A percentile compares a stretch with the other conserved stretches of the same genome.
Evolutionary conservation across 2,113 vertebrate genomes (phyloP).

Genomic region (Heterotilapia buettikoferi): DNA sequence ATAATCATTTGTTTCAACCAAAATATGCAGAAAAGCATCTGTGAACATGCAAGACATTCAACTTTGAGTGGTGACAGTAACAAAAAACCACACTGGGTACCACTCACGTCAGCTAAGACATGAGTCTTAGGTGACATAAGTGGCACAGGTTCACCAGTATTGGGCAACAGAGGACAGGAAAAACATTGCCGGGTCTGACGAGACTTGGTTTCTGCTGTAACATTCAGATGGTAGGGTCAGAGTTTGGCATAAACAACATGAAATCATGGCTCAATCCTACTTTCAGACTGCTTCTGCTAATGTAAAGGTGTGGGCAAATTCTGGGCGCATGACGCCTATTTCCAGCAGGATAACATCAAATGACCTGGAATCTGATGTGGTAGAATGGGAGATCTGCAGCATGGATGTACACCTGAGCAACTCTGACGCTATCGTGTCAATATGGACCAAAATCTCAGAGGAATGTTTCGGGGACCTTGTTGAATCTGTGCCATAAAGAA

Average conservation of each 20-base stretch:
- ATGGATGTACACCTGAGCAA: neutral
- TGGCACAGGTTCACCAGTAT: neutral
- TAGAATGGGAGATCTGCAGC: neutral
- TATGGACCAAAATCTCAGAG: neutral
- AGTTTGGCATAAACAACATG: neutral
- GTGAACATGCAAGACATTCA: neutral
- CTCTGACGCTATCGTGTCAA: neutral
- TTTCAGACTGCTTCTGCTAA: neutral
- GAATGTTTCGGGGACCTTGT: neutral
- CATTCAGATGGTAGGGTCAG: neutral
- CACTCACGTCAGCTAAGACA: neutral
- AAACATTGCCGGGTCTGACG: neutral
- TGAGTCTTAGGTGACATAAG: neutral
- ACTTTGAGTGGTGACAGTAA: neutral
- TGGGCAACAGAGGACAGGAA: neutral
- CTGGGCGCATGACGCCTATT: neutral
- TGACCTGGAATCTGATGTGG: neutral
- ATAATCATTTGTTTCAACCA: neutral
- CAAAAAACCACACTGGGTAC: neutral
- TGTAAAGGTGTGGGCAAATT: neutral
- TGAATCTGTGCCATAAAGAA: neutral
- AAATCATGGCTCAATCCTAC: neutral
- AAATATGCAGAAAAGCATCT: neutral
- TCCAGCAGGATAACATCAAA: neutral
- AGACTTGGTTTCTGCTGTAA: neutral